Evolutionary conservation across 2,113 vertebrate genomes (phyloP).

Genomic region (Cervus canadensis): DNA sequence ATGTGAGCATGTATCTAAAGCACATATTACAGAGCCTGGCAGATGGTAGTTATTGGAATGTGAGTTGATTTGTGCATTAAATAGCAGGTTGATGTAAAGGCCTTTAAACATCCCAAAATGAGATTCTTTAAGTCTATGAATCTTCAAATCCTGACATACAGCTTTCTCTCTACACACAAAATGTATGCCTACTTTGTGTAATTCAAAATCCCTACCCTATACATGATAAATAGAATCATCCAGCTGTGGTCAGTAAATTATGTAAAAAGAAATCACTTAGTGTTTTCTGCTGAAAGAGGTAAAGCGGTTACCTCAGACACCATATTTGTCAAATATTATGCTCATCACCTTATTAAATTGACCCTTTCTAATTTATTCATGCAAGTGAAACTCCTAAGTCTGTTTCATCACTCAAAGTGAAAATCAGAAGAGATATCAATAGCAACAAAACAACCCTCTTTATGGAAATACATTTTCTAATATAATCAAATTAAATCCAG

Average conservation of each 20-base stretch:
- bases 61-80: conserved; percentile 46
- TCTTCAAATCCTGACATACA: conserved; percentile 25
- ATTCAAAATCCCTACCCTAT: neutral
- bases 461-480: neutral
- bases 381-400: neutral
- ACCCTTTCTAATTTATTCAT: neutral
- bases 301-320: neutral
- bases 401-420: neutral
- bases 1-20: neutral
- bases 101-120: conserved; percentile 22
- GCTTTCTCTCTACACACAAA: neutral
- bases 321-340: neutral
- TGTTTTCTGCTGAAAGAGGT: neutral
- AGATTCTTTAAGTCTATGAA: conserved; percentile 42
- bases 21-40: neutral
- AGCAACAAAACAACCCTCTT: neutral
- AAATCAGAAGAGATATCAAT: neutral
- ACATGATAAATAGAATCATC: neutral
- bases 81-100: neutral
- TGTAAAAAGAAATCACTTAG: neutral
- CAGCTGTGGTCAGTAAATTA: conserved; percentile 43
- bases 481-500: neutral
- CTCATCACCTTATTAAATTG: neutral
- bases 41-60: conserved; percentile 32
- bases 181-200: neutral